These are phyloP conservation scores for Rhynchotus rufescens DNA, from an alignment of 2,797 vertebrate species.

Conservation along the genomic window DNA sequence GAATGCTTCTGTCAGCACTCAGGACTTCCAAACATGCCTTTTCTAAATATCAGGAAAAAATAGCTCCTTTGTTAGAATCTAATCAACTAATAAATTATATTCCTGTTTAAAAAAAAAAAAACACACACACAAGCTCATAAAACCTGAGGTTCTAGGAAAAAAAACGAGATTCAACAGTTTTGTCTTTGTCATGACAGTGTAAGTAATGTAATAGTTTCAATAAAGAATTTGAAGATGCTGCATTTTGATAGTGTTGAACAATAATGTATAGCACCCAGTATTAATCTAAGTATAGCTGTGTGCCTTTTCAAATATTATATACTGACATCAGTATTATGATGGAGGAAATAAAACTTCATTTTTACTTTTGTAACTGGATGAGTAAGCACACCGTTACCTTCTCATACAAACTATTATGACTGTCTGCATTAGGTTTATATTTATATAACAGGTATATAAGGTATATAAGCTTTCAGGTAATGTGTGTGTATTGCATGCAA, in stretches of 20 bases:
- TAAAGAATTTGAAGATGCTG: conserved; percentile 42
- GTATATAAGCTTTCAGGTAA: conserved; percentile 53
- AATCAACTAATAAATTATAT: not conserved
- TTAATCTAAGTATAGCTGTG: conserved; percentile 38
- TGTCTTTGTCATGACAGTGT: conserved; percentile 57
- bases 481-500: conserved; percentile 11
- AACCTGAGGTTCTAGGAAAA: conserved; percentile 34
- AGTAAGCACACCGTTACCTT: conserved; percentile 34
- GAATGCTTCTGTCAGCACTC: not conserved
- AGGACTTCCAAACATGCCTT: not conserved
- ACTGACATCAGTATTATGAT: conserved; percentile 11
- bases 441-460: conserved; percentile 51
- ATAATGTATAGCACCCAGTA: conserved; percentile 12
- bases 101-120: conserved; percentile 17
- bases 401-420: conserved; percentile 42
- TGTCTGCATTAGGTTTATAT: conserved; percentile 53
- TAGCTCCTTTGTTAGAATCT: conserved; percentile 10
- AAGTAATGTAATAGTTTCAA: conserved; percentile 52
- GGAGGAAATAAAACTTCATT: conserved; percentile 41
- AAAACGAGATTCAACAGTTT: conserved; percentile 51
- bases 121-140: conserved; percentile 44
- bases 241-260: conserved; percentile 33
- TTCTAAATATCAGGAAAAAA: not conserved
- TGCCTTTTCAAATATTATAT: conserved; percentile 39
- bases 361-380: conserved; percentile 44